A percentile compares a stretch with the other conserved stretches of the same genome.
phyloP scores from a whole-genome alignment of 1,140 invertebrate genomes.

The Drosophila sucinea region DNA sequence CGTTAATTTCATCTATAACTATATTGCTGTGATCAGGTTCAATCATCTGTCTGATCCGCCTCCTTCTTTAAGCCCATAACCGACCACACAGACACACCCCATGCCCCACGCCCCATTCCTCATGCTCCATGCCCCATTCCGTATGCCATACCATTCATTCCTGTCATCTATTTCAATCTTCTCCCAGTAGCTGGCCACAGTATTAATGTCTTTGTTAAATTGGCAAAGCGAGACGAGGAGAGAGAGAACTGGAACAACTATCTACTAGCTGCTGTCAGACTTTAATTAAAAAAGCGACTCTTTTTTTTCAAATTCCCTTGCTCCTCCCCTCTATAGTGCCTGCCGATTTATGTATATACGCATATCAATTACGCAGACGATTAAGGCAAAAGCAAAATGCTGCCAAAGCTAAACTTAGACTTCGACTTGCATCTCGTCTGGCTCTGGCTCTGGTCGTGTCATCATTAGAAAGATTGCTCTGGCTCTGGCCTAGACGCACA shows the following conservation, averaged over 20 bases:
- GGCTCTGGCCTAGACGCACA: constrained; percentile 14
- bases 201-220: constrained; percentile 78
- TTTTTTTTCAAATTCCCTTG: not conserved
- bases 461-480: constrained; percentile 70
- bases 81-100: constrained; percentile 42
- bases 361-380: constrained; percentile 78
- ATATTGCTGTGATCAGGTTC: constrained; percentile 2
- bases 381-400: constrained; percentile 77
- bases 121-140: not conserved
- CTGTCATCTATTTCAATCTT: constrained; percentile 47
- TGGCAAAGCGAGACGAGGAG: constrained; percentile 36
- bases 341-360: constrained; percentile 29
- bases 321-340: not conserved
- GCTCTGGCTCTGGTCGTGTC: constrained; percentile 47
- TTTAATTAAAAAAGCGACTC: constrained; percentile 71
- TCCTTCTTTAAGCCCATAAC: not conserved
- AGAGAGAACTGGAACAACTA: constrained; percentile 19
- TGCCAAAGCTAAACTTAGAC: constrained; percentile 39
- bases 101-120: not conserved
- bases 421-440: constrained; percentile 20
- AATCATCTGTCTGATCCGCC: constrained; percentile 1
- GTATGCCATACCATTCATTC: constrained; percentile 52
- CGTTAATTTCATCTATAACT: not conserved
- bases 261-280: constrained; percentile 39
- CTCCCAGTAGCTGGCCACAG: constrained; percentile 14